Conservation (phyloP, 2,113 vertebrate species). For the Gallinago media region DNA sequence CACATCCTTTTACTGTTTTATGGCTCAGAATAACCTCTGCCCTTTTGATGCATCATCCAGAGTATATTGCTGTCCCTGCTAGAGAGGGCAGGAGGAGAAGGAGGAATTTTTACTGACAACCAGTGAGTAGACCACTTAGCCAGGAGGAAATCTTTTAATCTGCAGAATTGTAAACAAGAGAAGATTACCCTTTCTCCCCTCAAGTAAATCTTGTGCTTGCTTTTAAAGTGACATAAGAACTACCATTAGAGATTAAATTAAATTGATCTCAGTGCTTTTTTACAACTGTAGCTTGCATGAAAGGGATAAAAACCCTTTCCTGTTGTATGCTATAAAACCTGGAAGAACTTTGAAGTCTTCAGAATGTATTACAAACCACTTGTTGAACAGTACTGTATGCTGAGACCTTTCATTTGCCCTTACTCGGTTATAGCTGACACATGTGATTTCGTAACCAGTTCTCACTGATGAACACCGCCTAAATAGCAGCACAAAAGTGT, state of each 20-base stretch:
- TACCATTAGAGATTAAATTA: conserved; percentile 50
- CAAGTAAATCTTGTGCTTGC: conserved; percentile 23
- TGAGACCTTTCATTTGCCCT: background rate
- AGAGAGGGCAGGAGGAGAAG: background rate
- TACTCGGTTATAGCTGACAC: background rate
- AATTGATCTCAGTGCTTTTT: conserved; percentile 32
- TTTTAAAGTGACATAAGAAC: conserved; percentile 42
- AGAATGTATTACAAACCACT: background rate
- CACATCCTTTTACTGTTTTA: background rate
- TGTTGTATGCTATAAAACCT: background rate
- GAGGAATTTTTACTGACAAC: background rate
- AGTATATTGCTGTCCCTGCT: background rate
- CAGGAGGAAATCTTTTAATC: conserved; percentile 21
- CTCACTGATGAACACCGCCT: background rate
- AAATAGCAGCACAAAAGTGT: background rate
- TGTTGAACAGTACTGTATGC: background rate
- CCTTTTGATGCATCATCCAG: background rate
- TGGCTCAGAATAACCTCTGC: conserved; percentile 46
- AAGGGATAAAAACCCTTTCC: background rate
- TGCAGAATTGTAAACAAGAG: background rate
- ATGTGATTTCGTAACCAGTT: background rate
- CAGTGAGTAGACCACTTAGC: background rate
- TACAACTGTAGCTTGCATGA: background rate
- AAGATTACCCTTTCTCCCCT: background rate
- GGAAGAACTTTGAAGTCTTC: conserved; percentile 19